phyloP scores from a whole-genome alignment of 2,888 invertebrate genomes.

The Acrobasis suavella region DNA sequence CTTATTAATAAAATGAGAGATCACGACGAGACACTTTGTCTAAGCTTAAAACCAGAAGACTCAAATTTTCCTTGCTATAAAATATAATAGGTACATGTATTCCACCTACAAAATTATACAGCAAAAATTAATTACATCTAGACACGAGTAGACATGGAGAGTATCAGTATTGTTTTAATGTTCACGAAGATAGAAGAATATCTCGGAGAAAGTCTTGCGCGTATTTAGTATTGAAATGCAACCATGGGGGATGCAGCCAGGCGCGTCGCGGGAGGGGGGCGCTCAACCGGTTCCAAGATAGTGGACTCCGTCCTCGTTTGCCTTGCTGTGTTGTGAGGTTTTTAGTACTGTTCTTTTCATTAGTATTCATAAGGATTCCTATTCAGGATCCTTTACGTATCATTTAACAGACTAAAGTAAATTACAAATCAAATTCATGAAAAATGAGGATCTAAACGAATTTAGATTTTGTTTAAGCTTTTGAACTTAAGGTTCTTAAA shows the following conservation, averaged over 20 bases:
- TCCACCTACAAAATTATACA: background rate
- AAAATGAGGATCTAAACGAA: background rate
- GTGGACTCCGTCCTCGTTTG: slow-evolving; percentile 64
- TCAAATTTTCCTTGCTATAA: too few species aligned
- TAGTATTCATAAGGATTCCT: background rate
- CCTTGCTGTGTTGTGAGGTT: slow-evolving; percentile 49
- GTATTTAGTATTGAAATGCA: slow-evolving; percentile 44
- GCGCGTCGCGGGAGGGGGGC: slow-evolving; percentile 49
- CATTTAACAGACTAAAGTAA: background rate
- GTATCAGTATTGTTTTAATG: background rate
- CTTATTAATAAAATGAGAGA: too few species aligned
- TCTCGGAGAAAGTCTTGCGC: slow-evolving; percentile 20
- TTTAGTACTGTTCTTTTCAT: slow-evolving; percentile 23
- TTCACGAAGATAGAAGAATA: slow-evolving; percentile 12
- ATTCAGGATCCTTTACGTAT: background rate
- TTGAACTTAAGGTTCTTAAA: background rate
- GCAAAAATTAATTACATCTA: background rate
- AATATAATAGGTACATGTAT: too few species aligned
- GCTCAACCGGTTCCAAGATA: slow-evolving; percentile 57
- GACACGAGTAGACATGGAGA: background rate
- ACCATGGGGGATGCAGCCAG: slow-evolving; percentile 58
- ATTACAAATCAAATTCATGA: background rate
- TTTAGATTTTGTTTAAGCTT: too few species aligned
- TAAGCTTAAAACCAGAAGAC: too few species aligned
- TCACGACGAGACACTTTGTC: too few species aligned